Percentiles rank a stretch among this genome's conserved stretches.
Evolutionary conservation across 2,113 vertebrate genomes (phyloP).

Genomic region (Smithornis capensis): DNA sequence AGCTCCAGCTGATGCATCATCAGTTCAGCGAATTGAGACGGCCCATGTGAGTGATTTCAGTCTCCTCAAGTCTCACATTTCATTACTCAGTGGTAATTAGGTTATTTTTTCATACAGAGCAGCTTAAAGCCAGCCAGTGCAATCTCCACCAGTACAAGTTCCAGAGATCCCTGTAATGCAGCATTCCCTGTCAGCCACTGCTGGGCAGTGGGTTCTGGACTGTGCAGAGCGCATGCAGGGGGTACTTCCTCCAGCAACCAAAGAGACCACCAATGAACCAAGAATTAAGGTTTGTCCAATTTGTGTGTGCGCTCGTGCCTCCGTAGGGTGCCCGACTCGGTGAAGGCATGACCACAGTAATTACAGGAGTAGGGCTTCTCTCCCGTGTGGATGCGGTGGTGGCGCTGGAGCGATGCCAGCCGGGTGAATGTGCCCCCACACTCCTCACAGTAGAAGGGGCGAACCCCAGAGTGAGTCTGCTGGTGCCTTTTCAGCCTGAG

Average conservation of each 20-base stretch:
- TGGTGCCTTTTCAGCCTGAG: constrained; percentile 54
- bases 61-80: neutral
- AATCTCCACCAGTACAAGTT: neutral
- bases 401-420: constrained; percentile 24
- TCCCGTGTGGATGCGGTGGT: constrained; percentile 33
- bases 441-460: constrained; percentile 27
- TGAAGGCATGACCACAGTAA: constrained; percentile 37
- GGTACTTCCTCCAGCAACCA: neutral
- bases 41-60: neutral
- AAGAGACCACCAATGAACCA: neutral
- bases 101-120: neutral
- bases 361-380: constrained; percentile 49
- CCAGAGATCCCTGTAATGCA: neutral
- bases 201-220: neutral
- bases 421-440: constrained; percentile 13
- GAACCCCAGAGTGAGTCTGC: constrained; percentile 30
- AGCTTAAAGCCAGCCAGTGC: neutral
- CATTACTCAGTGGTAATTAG: neutral
- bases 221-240: neutral
- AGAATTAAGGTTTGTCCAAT: neutral
- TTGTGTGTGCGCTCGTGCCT: constrained; percentile 36
- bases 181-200: neutral
- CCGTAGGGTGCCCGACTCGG: neutral
- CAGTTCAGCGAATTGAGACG: neutral
- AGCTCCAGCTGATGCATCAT: neutral